These are phyloP conservation scores for Rissa tridactyla DNA, from an alignment of 2,113 vertebrate species.

Conservation along the genomic window DNA sequence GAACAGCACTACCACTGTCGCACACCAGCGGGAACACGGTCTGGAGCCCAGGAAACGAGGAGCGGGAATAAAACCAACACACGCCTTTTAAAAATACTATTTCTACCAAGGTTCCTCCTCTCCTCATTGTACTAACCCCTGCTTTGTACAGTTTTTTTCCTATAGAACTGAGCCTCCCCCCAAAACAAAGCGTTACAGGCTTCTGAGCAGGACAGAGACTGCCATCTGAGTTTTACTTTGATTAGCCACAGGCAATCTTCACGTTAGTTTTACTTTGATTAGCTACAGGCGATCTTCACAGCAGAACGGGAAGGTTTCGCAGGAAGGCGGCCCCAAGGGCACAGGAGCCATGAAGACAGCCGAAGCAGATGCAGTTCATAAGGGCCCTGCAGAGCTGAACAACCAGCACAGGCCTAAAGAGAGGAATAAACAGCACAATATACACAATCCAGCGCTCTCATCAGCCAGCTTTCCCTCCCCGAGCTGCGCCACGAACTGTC, in stretches of 20 bases:
- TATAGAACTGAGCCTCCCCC: not conserved
- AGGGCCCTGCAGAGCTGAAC: not conserved
- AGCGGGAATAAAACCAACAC: not conserved
- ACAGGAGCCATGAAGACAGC: not conserved
- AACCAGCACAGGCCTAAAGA: not conserved
- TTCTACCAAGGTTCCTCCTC: not conserved
- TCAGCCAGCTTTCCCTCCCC: not conserved
- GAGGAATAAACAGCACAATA: not conserved
- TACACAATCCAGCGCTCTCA: not conserved
- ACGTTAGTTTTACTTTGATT: not conserved
- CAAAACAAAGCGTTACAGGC: not conserved
- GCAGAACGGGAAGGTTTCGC: not conserved
- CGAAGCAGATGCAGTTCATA: not conserved
- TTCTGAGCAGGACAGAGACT: not conserved
- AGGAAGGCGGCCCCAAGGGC: not conserved
- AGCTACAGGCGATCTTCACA: not conserved
- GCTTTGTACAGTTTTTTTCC: not conserved
- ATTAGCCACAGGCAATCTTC: not conserved
- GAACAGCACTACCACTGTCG: not conserved
- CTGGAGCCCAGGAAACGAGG: not conserved
- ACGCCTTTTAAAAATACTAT: not conserved
- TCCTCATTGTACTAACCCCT: not conserved
- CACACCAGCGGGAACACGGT: accelerated
- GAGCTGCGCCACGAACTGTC: not conserved
- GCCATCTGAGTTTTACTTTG: not conserved